Evolutionary conservation across 2,797 vertebrate species (phyloP), one percentile per base, ranked within the genome.

Genomic region (Micrastur ruficollis): DNA sequence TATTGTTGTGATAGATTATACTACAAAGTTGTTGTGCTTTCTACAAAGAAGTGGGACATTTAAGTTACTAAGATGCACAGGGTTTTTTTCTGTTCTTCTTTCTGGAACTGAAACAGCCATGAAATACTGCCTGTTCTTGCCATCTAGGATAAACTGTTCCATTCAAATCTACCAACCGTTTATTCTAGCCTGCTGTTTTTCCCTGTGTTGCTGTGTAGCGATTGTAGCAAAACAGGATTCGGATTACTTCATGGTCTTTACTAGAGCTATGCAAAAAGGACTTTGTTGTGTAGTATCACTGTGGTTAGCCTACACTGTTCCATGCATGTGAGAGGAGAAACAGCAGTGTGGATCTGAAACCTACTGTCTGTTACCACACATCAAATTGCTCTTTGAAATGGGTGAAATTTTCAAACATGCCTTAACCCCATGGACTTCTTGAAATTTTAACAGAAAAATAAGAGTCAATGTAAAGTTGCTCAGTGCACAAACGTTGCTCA

Each of bases 311-410:
- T 66, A 8, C 8, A 1, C 17, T 11, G 6, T 31, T 86, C 53
- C 4, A 3, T 29, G 56, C 8, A 2, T 32, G 27, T 14, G 29
- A 79, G 31, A 74, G 29, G 49, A 46, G 55, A 27, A 84, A 22
- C 42, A 73, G 47, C 29, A 19, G 14, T 3, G 14, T 74, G 53
- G 18, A 47, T 80, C 66, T 74, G 66, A 92, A 92, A 74, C 38
- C 62, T 55, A 1, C 42, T 47, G 23, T 56, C 27, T 61, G 13
- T 38, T 50, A 17, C 2, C 62, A 67, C 67, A 20, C 31, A 23
- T 32, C 1, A 0, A 4, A 0, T 47, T 83, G 11, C 46, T 36
- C 40, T 70, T 40, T 34, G 26, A 78, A 81, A 75, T 19, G n/a
- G 16, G 23, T 74, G 49, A 62, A 36, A 26, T 56, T 90, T 79